Evolutionary conservation across 2,888 invertebrate species (phyloP).

Genomic region (Gymnoscelis rufifasciata): DNA sequence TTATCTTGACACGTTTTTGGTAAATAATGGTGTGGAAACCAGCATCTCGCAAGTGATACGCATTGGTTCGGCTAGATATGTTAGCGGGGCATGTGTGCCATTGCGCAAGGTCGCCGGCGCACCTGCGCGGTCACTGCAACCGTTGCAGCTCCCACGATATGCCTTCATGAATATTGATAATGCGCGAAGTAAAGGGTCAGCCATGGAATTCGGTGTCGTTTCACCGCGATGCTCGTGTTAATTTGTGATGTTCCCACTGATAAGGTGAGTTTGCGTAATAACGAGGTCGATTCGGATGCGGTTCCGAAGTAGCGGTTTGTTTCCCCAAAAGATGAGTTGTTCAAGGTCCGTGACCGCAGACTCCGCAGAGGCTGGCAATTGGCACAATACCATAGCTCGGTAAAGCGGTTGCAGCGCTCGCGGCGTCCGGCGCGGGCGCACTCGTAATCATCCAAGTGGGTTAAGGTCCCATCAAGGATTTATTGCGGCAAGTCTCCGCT

Average conservation of each 20-base stretch:
- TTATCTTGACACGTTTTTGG: slow-evolving; percentile 47
- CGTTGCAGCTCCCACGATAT: slow-evolving; percentile 64
- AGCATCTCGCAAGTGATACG: slow-evolving; percentile 67
- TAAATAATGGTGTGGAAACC: slow-evolving; percentile 55
- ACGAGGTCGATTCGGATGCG: not conserved
- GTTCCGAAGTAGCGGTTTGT: not conserved
- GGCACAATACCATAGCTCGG: slow-evolving; percentile 31
- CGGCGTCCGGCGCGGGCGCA: slow-evolving; percentile 42
- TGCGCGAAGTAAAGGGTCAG: slow-evolving; percentile 47
- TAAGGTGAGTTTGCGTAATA: not conserved
- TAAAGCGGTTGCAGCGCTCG: slow-evolving; percentile 56
- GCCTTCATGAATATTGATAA: slow-evolving; percentile 47
- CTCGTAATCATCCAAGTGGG: slow-evolving; percentile 77
- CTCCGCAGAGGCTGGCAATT: slow-evolving; percentile 9
- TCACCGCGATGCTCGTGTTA: slow-evolving; percentile 33
- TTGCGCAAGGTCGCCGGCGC: slow-evolving; percentile 71
- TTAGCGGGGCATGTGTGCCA: slow-evolving; percentile 53
- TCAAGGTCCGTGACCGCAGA: slow-evolving; percentile 1
- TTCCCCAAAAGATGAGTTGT: slow-evolving; percentile 5
- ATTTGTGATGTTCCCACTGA: slow-evolving; percentile 20
- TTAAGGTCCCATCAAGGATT: slow-evolving; percentile 79
- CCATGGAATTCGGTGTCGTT: slow-evolving; percentile 40
- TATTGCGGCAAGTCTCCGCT: slow-evolving; percentile 78
- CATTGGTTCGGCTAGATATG: slow-evolving; percentile 58
- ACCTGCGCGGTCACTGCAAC: slow-evolving; percentile 62